These are phyloP conservation scores for Hypselothyrea guttata DNA, from an alignment of 2,888 invertebrate species.

Conservation along the genomic window DNA sequence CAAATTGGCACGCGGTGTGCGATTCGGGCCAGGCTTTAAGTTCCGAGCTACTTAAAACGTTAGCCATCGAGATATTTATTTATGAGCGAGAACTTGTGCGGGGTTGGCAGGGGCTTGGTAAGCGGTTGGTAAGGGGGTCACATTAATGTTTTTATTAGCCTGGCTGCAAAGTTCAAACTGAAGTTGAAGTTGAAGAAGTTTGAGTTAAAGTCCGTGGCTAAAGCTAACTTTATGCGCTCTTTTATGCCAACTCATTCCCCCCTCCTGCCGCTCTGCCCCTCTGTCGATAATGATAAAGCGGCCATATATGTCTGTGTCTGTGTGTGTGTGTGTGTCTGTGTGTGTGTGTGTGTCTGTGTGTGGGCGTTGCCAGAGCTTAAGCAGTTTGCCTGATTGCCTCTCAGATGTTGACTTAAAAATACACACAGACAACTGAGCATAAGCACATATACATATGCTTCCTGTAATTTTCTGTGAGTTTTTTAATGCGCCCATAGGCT, in stretches of 20 bases:
- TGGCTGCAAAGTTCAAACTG: conserved; percentile 40
- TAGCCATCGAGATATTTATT: conserved; percentile 65
- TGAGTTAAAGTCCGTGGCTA: conserved; percentile 13
- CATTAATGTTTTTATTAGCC: conserved; percentile 69
- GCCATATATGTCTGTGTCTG: conserved; percentile 26
- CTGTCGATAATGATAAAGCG: conserved; percentile 53
- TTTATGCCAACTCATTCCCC: conserved; percentile 37
- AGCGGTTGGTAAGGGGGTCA: conserved; percentile 10
- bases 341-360: conserved; percentile 14
- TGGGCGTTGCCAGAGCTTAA: conserved; percentile 47
- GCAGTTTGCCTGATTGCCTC: conserved; percentile 53
- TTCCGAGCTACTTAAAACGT: conserved; percentile 56
- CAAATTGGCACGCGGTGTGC: conserved; percentile 66
- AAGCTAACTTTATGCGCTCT: conserved; percentile 41
- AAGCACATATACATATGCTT: conserved; percentile 2
- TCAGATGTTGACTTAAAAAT: conserved; percentile 50
- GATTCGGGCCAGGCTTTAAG: conserved; percentile 14
- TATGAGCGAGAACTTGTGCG: conserved; percentile 61
- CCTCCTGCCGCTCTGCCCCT: neutral
- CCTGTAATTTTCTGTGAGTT: conserved; percentile 18
- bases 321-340: conserved; percentile 31
- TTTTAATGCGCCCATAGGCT: conserved; percentile 57
- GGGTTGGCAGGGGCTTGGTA: neutral
- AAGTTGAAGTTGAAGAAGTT: conserved; percentile 14
- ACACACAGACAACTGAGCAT: neutral